Evolutionary conservation across 1,140 invertebrate genomes (phyloP).

Genomic region (Hyles vespertilio): DNA sequence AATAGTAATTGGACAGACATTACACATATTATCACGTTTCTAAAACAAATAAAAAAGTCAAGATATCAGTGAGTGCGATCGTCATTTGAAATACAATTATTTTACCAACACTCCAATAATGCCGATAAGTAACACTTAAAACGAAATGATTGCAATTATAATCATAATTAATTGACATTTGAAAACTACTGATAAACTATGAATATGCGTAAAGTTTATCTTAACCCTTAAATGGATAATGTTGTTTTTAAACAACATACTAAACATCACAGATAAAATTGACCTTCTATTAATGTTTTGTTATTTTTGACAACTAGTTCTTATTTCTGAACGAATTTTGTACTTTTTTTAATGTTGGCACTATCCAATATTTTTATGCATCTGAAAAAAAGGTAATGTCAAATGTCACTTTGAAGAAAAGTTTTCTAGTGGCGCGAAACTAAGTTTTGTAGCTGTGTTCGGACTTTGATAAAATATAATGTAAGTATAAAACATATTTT

Average conservation of each 20-base stretch:
- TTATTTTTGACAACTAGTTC: constrained; percentile 33
- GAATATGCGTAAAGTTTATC: constrained; percentile 10
- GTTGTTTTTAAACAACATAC: constrained; percentile 32
- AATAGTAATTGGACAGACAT: too few species aligned
- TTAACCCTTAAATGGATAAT: constrained; percentile 17
- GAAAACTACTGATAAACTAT: constrained; percentile 3
- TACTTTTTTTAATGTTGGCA: constrained; percentile 38
- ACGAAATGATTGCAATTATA: too few species aligned
- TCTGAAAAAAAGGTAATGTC: constrained; percentile 37
- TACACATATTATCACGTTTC: too few species aligned
- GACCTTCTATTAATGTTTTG: constrained; percentile 32
- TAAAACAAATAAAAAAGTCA: too few species aligned
- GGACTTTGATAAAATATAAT: constrained; percentile 15
- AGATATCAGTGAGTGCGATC: too few species aligned
- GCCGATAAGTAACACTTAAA: too few species aligned
- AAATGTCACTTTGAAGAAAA: constrained; percentile 44
- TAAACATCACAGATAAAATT: constrained; percentile 40
- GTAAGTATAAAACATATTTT: constrained; percentile 11
- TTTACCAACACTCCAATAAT: too few species aligned
- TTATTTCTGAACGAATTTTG: constrained; percentile 12
- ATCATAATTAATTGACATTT: background rate
- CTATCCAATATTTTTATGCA: constrained; percentile 45
- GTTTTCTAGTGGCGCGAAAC: constrained; percentile 46
- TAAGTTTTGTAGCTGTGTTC: constrained; percentile 46
- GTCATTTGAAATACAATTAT: too few species aligned